Evolutionary conservation across 2,888 invertebrate genomes (phyloP), one percentile per base, ranked within the genome.

Genomic region (Chorisops tibialis): DNA sequence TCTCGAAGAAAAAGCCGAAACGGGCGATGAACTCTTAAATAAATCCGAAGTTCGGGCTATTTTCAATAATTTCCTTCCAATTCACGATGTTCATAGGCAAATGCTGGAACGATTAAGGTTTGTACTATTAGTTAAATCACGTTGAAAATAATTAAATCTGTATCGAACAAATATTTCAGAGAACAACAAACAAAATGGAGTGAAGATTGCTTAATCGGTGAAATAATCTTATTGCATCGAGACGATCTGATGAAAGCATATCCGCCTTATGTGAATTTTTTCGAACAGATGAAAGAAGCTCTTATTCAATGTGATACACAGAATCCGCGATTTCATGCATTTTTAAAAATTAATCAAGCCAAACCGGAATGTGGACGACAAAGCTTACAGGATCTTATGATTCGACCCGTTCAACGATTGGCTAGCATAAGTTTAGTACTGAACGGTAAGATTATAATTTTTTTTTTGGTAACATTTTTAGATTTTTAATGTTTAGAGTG

Each of bases 211-310:
- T 84, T 87, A 71, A 88, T 94, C 74, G 97, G 96, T 6, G 87
- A 91, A 73, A 87, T 96, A 69, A 89, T 96, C 75, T 82, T 93
- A 59, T 88, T 89, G 75, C 91, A 92, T 81, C 89, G 91, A 59
- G 88, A 90, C 59, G 93, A 91, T 72, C 82, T 98, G 75, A 85
- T 91, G 68, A 95, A 93, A 79, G 93, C 95, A 1, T 99, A 99
- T 81, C 97, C 97, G 65, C 95, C 96, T 18, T 99, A 96, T 80
- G 91, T 99, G 60, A 99, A 99, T 81, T 97, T 93, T 81, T 97
- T 96, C 79, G 97, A 98, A 79, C 92, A 93, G 77, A 94, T 95
- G 79, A 96, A 96, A 79, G 93, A 95, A 74, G 91, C 92, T 82
- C 84, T 99, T 74, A 83, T 86, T 71, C 86, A 88, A 74, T 96